A percentile compares a stretch with the other conserved stretches of the same genome.
Evolutionary conservation across 2,797 vertebrate species (phyloP).

Genomic region (Rhincodon typus): DNA sequence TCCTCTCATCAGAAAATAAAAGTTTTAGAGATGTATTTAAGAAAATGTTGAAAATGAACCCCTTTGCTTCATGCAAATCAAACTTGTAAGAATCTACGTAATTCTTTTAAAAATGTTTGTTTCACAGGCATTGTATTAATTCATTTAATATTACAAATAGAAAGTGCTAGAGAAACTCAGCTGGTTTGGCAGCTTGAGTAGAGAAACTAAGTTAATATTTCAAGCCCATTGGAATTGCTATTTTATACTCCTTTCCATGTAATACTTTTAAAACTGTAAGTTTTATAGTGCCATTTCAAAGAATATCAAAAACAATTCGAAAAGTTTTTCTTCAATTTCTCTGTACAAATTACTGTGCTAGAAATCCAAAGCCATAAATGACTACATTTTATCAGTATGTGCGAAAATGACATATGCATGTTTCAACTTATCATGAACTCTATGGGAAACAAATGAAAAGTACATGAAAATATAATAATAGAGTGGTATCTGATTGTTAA

Average conservation of each 20-base stretch:
- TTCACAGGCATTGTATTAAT: neutral
- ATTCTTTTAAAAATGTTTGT: neutral
- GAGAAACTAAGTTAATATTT: too few relatives aligned
- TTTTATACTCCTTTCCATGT: neutral
- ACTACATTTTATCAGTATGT: neutral
- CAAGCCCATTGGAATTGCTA: neutral
- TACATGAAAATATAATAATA: slow-evolving; percentile 24
- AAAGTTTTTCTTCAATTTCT: neutral
- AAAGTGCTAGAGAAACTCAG: too few relatives aligned
- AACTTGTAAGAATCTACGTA: neutral
- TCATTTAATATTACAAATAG: too few relatives aligned
- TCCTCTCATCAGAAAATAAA: neutral
- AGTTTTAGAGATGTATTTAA: too few relatives aligned
- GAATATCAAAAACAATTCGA: neutral
- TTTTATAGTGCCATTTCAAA: neutral
- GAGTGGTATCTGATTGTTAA: neutral
- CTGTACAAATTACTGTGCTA: neutral
- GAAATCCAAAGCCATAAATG: neutral
- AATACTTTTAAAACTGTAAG: neutral
- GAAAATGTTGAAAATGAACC: too few relatives aligned
- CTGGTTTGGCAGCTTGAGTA: too few relatives aligned
- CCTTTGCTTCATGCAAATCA: neutral
- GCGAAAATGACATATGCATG: neutral
- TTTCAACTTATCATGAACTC: slow-evolving; percentile 29
- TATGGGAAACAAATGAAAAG: slow-evolving; percentile 8